phyloP scores from a whole-genome alignment of 2,888 invertebrate genomes.

The Melipona beecheii region DNA sequence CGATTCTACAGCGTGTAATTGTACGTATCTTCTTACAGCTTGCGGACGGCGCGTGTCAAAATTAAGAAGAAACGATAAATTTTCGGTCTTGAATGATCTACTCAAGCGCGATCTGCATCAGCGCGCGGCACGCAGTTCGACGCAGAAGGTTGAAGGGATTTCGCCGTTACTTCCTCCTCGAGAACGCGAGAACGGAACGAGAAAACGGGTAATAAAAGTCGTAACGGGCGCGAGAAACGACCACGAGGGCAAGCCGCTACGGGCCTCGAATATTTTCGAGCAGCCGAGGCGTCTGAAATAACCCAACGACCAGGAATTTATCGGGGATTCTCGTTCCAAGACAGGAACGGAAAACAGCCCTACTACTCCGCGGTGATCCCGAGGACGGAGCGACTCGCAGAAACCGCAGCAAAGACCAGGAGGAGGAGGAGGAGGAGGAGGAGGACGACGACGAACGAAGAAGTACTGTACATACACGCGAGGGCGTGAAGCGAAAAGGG shows the following conservation, averaged over 20 bases:
- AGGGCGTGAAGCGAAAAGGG: conserved; percentile 40
- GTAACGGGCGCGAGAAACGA: conserved; percentile 44
- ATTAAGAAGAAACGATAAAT: neutral
- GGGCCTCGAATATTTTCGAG: conserved; percentile 63
- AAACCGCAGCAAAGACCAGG: conserved; percentile 24
- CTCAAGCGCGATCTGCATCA: too few species aligned
- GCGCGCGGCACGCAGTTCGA: neutral
- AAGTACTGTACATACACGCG: neutral
- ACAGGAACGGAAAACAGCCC: neutral
- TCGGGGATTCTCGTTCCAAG: conserved; percentile 47
- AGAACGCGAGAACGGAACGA: neutral
- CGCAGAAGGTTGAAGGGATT: conserved; percentile 1
- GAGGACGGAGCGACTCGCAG: conserved; percentile 37
- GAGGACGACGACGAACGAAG: neutral
- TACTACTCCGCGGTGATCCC: neutral
- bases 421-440: neutral
- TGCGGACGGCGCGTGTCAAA: too few species aligned
- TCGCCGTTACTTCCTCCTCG: conserved; percentile 13
- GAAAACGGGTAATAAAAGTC: conserved; percentile 3
- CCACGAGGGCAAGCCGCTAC: conserved; percentile 44
- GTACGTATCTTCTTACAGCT: too few species aligned
- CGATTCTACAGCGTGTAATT: too few species aligned
- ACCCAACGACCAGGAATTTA: conserved; percentile 62
- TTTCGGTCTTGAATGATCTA: neutral
- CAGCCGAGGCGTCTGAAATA: conserved; percentile 54